A percentile compares a stretch with the other conserved stretches of the same genome.
These are phyloP conservation scores for Cheilosia impressa DNA, from an alignment of 2,888 invertebrate genomes.

Conservation along the genomic window DNA sequence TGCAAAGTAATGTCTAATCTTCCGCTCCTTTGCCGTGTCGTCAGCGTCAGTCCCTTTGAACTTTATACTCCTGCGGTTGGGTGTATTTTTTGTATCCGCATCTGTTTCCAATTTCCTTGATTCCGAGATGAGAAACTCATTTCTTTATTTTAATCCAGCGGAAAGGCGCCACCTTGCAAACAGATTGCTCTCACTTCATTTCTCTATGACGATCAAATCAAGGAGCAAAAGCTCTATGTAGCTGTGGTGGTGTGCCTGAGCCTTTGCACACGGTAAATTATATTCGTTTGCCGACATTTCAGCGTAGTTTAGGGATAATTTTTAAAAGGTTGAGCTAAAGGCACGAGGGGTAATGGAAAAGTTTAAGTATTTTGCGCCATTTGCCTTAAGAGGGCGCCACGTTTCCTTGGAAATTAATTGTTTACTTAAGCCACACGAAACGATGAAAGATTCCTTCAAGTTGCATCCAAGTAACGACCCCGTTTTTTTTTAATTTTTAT, in stretches of 20 bases:
- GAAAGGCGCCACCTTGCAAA: conserved; percentile 56
- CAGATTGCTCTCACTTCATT: conserved; percentile 15
- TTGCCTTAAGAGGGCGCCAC: conserved; percentile 40
- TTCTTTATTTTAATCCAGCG: conserved; percentile 25
- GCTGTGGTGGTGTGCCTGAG: neutral
- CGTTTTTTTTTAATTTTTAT: conserved; percentile 22
- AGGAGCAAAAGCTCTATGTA: conserved; percentile 1
- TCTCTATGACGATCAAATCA: conserved; percentile 26
- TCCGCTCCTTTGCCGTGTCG: conserved; percentile 7
- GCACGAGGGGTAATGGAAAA: conserved; percentile 45
- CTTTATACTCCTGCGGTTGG: conserved; percentile 46
- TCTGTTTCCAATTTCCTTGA: conserved; percentile 69
- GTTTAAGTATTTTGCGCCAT: conserved; percentile 63
- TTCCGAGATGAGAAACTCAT: conserved; percentile 30
- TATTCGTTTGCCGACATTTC: conserved; percentile 60
- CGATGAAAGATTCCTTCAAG: conserved; percentile 51
- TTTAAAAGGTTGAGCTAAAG: conserved; percentile 35
- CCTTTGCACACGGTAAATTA: conserved; percentile 59
- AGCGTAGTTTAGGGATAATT: conserved; percentile 41
- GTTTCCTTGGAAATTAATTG: conserved; percentile 63
- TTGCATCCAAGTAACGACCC: conserved; percentile 44
- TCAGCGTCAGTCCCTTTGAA: conserved; percentile 52
- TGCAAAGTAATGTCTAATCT: conserved; percentile 52
- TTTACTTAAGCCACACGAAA: conserved; percentile 53
- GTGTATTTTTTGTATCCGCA: conserved; percentile 34